Evolutionary conservation across 2,797 vertebrate species (phyloP).

Genomic region (Dipus sagitta): DNA sequence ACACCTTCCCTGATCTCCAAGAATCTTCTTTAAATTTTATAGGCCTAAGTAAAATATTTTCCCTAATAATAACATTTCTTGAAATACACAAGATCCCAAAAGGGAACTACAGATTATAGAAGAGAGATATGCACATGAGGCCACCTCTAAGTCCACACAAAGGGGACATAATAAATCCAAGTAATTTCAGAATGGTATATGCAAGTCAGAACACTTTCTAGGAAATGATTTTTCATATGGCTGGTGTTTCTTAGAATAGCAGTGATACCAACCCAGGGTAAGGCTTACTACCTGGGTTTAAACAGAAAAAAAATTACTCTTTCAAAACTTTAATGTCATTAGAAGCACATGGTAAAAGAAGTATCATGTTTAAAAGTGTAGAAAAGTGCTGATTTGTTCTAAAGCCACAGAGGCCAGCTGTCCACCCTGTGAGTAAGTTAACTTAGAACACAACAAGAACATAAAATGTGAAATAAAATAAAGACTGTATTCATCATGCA

Average conservation of each 20-base stretch:
- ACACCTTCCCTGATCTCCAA: not conserved
- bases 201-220: not conserved
- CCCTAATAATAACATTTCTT: not conserved
- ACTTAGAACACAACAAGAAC: conserved; percentile 1
- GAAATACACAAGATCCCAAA: not conserved
- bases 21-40: not conserved
- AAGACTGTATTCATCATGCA: conserved; percentile 29
- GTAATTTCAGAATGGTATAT: not conserved
- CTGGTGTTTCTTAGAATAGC: not conserved
- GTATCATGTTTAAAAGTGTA: not conserved
- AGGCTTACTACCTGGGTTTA: not conserved
- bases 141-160: not conserved
- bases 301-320: conserved; percentile 25
- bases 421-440: not conserved
- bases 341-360: conserved; percentile 28
- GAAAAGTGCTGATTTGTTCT: conserved; percentile 8
- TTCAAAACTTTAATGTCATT: not conserved
- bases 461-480: conserved; percentile 37
- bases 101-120: not conserved
- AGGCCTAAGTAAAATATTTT: not conserved
- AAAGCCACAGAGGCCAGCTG: not conserved
- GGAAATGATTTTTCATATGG: not conserved
- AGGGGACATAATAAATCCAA: not conserved
- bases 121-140: not conserved
- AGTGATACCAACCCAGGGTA: not conserved